These are phyloP conservation scores for Cynaeus angustus DNA, from an alignment of 2,888 invertebrate genomes.

Conservation along the genomic window DNA sequence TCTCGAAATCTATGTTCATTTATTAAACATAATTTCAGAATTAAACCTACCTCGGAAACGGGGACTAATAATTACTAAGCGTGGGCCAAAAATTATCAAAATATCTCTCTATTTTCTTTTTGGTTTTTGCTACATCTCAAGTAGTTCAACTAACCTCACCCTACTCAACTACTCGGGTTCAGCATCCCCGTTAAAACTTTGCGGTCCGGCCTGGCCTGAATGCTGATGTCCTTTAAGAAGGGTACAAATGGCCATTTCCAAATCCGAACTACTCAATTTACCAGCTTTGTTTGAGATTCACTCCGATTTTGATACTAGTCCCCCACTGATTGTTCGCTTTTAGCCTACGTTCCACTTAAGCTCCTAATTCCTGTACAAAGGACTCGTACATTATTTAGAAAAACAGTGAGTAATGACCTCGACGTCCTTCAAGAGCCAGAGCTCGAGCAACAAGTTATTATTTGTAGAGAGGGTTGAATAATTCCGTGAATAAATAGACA, in stretches of 20 bases:
- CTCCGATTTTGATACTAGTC: conserved; percentile 34
- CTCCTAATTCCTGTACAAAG: conserved; percentile 12
- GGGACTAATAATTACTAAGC: too few species aligned
- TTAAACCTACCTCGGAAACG: too few species aligned
- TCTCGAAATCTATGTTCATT: conserved; percentile 28
- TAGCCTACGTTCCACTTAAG: conserved; percentile 12
- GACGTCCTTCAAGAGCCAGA: background rate
- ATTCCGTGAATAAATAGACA: conserved; percentile 2
- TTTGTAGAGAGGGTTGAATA: conserved; percentile 1
- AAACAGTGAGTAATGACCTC: conserved; percentile 26
- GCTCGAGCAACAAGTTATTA: conserved; percentile 27
- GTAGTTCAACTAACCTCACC: too few species aligned
- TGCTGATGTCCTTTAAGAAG: conserved; percentile 51
- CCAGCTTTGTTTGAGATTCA: conserved; percentile 44
- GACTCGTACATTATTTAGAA: conserved; percentile 24
- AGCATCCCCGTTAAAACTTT: conserved; percentile 48
- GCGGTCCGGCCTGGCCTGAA: conserved; percentile 48
- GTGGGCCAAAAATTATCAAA: too few species aligned
- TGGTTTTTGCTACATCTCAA: background rate
- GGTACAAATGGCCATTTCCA: conserved; percentile 49
- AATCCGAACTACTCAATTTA: conserved; percentile 50
- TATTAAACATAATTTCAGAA: conserved; percentile 35
- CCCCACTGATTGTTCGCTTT: conserved; percentile 35
- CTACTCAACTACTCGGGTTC: conserved; percentile 15
- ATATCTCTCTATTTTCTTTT: background rate